Evolutionary conservation across 2,797 vertebrate genomes (phyloP).

Genomic region (Hylomyscus alleni): DNA sequence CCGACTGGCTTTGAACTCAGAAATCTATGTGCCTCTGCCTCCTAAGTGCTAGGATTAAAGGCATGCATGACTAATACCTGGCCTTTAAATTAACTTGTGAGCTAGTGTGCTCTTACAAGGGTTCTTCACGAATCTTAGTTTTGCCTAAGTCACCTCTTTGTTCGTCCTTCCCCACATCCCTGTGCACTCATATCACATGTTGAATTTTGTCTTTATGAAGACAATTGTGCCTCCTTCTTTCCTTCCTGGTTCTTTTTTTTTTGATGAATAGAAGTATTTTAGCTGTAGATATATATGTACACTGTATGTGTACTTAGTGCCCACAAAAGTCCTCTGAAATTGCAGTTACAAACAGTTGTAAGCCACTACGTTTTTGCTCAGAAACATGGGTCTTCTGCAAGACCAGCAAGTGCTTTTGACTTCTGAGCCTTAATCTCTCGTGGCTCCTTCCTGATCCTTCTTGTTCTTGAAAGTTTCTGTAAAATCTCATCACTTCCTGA

Average conservation of each 20-base stretch:
- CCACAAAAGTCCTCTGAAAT: not conserved
- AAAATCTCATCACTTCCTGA: not conserved
- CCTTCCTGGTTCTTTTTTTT: not conserved
- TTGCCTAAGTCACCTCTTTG: not conserved
- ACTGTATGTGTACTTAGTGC: no score
- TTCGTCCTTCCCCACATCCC: not conserved
- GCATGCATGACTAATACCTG: not conserved
- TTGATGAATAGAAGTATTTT: not conserved
- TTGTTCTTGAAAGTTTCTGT: slow-evolving; percentile 19
- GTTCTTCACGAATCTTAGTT: not conserved
- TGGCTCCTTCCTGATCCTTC: not conserved
- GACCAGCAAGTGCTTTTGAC: not conserved
- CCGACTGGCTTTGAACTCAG: not conserved
- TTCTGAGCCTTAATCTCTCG: not conserved
- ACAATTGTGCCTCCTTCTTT: not conserved
- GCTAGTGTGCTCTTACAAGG: not conserved
- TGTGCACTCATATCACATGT: not conserved
- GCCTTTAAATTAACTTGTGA: not conserved
- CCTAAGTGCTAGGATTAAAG: not conserved
- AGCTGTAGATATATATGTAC: not conserved
- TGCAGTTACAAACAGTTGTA: not conserved
- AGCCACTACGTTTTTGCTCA: not conserved
- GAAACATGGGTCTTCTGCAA: not conserved
- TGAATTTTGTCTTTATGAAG: not conserved
- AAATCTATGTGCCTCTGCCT: not conserved